Base-by-base conservation (phyloP, 2,797 vertebrate genomes). In the Esox lucius region DNA sequence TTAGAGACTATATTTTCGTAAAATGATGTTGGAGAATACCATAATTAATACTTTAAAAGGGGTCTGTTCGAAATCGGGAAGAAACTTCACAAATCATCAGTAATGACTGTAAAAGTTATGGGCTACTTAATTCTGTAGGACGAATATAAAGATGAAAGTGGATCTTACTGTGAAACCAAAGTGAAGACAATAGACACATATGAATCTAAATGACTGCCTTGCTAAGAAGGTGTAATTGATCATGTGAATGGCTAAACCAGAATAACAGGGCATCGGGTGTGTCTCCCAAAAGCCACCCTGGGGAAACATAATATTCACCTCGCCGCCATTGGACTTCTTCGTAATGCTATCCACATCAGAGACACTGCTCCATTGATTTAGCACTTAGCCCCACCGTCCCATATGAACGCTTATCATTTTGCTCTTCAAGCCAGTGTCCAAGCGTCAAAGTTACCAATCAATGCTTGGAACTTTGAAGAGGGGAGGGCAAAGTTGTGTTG, bases 361-460 rank as follows among this genome's bases (percentile, higher is more conserved):
- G 90, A 91, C 82, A 81, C 78, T 80, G 84, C 86, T 75, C 81
- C 93, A 94, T 94, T 94, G 93, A 95, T 94, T 94, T 92, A 90
- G 93, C 93, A 94, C 93, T 95, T 94, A 93, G 91, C 91, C 86
- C 85, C 86, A 85, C 84, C 64, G 90, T 94, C 94, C 94, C 94
- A 85, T 76, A 91, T 92, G 92, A 93, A 91, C 89, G 86, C 90
- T 94, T 94, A 94, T 92, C 88, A 90, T 93, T 88, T 91, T 83
- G 90, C 91, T 90, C 87, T 71, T 70, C 79, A 80, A 76, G 82
- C 92, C 90, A 91, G 75, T 80, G 85, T 81, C 71, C 78, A 87
- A 90, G 87, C 87, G 73, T 92, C 92, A 93, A 94, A 93, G 84
- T 90, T 91, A 88, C 88, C 74, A 51, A 93, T 93, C 91, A 89